Percentiles rank a stretch among this genome's conserved stretches.
These are phyloP conservation scores for Varecia variegata DNA, from an alignment of 2,797 vertebrate genomes.

Conservation along the genomic window DNA sequence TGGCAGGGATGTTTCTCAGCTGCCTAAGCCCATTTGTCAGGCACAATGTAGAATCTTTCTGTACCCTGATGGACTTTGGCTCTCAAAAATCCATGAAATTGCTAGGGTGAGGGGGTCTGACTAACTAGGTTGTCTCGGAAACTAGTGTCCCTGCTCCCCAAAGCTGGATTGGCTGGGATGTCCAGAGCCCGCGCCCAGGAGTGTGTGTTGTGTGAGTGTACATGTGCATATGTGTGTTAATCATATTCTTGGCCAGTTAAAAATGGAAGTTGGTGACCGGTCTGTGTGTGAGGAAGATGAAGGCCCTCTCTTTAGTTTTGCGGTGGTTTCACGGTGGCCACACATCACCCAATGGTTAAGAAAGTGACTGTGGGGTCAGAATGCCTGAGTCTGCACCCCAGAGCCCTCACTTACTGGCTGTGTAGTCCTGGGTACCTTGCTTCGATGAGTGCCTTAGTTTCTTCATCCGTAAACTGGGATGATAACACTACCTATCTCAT, in stretches of 20 bases:
- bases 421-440: neutral
- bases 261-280: neutral
- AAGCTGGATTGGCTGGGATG: neutral
- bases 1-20: neutral
- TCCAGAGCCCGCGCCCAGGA: neutral
- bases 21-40: neutral
- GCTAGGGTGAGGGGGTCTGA: neutral
- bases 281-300: neutral
- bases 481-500: neutral
- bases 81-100: neutral
- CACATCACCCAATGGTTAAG: neutral
- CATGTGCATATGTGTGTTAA: accelerated
- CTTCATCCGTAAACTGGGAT: neutral
- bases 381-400: neutral
- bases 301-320: neutral
- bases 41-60: neutral
- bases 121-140: constrained; percentile 4
- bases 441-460: neutral
- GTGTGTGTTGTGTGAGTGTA: no score
- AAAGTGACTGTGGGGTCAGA: neutral
- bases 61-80: neutral
- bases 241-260: neutral
- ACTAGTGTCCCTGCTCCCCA: neutral
- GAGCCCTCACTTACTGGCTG: neutral
- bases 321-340: neutral